Evolutionary conservation across 1,140 invertebrate genomes (phyloP), one percentile per base, ranked within the genome.

Genomic region (Polypedilum pembai): DNA sequence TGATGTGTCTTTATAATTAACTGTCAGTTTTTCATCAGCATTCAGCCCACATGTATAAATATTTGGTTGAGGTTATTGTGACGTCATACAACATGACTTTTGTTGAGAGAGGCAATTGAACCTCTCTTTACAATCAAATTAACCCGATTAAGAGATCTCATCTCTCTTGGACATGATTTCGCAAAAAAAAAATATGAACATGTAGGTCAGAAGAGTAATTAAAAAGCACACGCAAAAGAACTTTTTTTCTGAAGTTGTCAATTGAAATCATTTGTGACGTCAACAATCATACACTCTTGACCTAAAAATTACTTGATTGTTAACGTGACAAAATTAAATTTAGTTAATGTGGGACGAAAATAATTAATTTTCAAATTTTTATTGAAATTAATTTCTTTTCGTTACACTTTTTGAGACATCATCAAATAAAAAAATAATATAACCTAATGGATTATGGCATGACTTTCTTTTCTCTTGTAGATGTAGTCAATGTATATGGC

Each of bases 401-500:
- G 24, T 33, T 33, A 33, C 24, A 33, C 24, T 33, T 33, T 33
- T 33, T 33, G 24, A 33, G 24, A 33, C 24, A 33, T 33, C 24
- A 33, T 33, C 24, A 33, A 33, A 33, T 5, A 33, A 33, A 3
- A 33, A 33, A 33, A 3, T 20, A 69, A 20, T 18, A 69, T 69
- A 20, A 69, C 65, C 17, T 20, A 69, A 69, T 69, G 65, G 65
- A 69, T 69, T 69, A 69, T 69, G 65, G 65, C 65, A 69, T 56
- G 20, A 69, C 65, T 69, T 69, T 83, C 81, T 84, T 82, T 84
- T 84, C 85, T 87, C 85, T 88, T 89, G 85, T 88, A 89, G 88
- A 89, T 89, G 88, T 89, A 89, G 88, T 88, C 88, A 89, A 85
- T 89, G 88, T 88, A 88, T 89, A 85, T 89, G 88, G 88, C 87